Percentiles rank a stretch among this genome's conserved stretches.
Evolutionary conservation across 1,140 invertebrate species (phyloP).

Genomic region (Bemisia tabaci): DNA sequence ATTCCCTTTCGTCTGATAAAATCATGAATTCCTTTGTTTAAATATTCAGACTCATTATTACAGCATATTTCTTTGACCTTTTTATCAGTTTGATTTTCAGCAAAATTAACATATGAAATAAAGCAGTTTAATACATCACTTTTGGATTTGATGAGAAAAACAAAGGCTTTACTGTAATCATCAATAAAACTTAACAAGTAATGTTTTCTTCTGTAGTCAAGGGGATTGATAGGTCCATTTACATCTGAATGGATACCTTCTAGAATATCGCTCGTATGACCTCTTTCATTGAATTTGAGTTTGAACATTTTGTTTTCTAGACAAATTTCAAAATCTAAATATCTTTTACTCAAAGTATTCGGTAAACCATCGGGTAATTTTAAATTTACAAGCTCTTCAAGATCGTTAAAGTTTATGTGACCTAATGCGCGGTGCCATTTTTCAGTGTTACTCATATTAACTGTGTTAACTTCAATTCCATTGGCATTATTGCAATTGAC

Average conservation of each 20-base stretch:
- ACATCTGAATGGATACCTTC: neutral
- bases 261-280: too few species aligned
- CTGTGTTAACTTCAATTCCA: too few species aligned
- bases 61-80: constrained; percentile 28
- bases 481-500: too few species aligned
- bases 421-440: too few species aligned
- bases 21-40: constrained; percentile 21
- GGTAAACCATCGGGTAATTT: too few species aligned
- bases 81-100: constrained; percentile 23
- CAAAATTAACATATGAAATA: constrained; percentile 9
- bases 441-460: too few species aligned
- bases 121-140: neutral
- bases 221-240: constrained; percentile 14
- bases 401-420: too few species aligned
- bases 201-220: neutral
- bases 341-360: too few species aligned
- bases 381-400: too few species aligned
- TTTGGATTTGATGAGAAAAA: neutral
- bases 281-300: too few species aligned
- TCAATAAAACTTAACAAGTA: neutral
- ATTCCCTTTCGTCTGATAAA: constrained; percentile 5
- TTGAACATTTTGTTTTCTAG: too few species aligned
- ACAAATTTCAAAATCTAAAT: too few species aligned
- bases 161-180: neutral
- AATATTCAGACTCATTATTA: constrained; percentile 31